Conservation (phyloP, 2,113 vertebrate species). For the Malurus cyaneus region DNA sequence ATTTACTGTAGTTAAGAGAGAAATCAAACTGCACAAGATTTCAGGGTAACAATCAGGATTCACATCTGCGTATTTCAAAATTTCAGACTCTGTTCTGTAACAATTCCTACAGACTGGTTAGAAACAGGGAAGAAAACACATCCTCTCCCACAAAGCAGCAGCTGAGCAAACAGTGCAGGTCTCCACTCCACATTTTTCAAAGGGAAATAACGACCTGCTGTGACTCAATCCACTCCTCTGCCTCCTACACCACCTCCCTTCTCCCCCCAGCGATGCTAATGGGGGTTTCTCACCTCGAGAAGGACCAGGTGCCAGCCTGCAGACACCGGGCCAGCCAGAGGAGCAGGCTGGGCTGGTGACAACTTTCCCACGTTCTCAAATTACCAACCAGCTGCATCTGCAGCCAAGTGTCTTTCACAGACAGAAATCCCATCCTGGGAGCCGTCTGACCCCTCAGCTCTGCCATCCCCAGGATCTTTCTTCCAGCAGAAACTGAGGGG, state of each 20-base stretch:
- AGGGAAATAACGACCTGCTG: not conserved
- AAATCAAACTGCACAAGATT: not conserved
- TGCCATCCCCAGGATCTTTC: not conserved
- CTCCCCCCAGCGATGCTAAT: not conserved
- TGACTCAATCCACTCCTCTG: not conserved
- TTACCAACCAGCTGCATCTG: not conserved
- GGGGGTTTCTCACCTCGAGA: conserved; percentile 37
- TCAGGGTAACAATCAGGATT: not conserved
- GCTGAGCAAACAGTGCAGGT: not conserved
- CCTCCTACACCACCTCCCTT: not conserved
- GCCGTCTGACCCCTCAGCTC: not conserved
- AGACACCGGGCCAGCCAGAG: conserved; percentile 29
- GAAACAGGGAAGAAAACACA: not conserved
- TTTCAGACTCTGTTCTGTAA: not conserved
- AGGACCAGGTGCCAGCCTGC: conserved; percentile 19
- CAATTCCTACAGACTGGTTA: not conserved
- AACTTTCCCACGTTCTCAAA: conserved; percentile 26
- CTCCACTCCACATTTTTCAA: not conserved
- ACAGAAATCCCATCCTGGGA: conserved; percentile 3
- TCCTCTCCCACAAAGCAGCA: not conserved
- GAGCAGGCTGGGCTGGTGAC: conserved; percentile 30
- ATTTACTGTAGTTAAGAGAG: not conserved
- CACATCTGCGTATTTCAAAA: not conserved
- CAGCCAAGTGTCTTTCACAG: conserved; percentile 29
- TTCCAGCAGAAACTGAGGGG: not conserved